Evolutionary conservation across 2,797 vertebrate species (phyloP).

Genomic region (Manis crassicaudata): DNA sequence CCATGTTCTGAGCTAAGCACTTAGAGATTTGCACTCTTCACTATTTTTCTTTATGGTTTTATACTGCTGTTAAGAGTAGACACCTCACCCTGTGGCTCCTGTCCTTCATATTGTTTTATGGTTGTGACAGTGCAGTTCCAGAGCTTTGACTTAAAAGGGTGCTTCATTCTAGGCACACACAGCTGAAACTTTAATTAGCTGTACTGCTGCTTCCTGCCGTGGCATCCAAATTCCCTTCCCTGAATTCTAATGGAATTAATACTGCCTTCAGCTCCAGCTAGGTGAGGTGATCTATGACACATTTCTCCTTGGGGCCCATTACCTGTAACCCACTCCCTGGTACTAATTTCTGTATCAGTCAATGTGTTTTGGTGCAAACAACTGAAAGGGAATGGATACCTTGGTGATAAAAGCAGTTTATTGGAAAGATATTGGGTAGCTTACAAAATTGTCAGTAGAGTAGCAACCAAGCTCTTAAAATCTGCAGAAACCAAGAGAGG

Average conservation of each 20-base stretch:
- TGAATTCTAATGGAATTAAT: constrained; percentile 20
- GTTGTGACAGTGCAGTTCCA: not conserved
- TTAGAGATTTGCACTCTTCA: not conserved
- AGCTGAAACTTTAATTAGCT: constrained; percentile 28
- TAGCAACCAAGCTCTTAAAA: not conserved
- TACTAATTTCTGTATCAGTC: not conserved
- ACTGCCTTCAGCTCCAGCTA: not conserved
- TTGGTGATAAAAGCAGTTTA: not conserved
- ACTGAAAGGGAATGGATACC: not conserved
- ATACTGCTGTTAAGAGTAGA: not conserved
- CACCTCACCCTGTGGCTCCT: not conserved
- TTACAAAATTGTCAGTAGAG: not conserved
- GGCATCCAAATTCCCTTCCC: not conserved
- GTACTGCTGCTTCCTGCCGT: not conserved
- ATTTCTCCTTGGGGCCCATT: not conserved
- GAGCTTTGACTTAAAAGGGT: not conserved
- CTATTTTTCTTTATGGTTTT: not conserved
- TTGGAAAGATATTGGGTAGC: not conserved
- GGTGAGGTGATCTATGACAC: not conserved
- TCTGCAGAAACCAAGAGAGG: not conserved
- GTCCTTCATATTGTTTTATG: not conserved
- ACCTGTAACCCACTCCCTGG: not conserved
- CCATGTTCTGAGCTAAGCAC: not conserved
- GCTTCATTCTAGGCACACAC: not conserved
- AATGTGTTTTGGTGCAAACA: not conserved